These are phyloP conservation scores for Poeciliopsis occidentalis DNA, from an alignment of 2,113 vertebrate species.

Conservation along the genomic window DNA sequence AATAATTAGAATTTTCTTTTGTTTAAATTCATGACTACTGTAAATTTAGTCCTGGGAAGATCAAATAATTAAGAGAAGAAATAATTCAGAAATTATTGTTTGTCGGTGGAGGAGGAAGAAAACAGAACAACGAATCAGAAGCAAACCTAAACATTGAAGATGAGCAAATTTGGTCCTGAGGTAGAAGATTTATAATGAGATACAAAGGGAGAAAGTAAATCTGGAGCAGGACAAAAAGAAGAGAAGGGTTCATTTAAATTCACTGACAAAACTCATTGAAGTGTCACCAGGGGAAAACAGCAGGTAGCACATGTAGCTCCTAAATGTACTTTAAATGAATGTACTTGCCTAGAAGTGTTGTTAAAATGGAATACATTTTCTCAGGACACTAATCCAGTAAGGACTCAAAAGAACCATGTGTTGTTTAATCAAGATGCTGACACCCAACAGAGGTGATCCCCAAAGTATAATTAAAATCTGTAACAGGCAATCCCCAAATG, in stretches of 20 bases:
- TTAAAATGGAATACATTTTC: slow-evolving; percentile 32
- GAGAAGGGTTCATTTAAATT: slow-evolving; percentile 5
- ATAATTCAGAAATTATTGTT: neutral
- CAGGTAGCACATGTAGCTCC: slow-evolving; percentile 2
- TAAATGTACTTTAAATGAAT: slow-evolving; percentile 49
- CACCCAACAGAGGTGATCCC: neutral
- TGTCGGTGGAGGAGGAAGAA: neutral
- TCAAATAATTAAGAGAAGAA: neutral
- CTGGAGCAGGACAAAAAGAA: neutral
- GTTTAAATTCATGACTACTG: no score
- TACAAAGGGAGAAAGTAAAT: neutral
- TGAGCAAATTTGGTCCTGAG: slow-evolving; percentile 7
- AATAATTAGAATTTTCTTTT: no score
- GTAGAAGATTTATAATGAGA: slow-evolving; percentile 1
- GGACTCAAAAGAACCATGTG: neutral
- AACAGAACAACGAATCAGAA: neutral
- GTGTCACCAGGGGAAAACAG: slow-evolving; percentile 29
- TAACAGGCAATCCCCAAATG: neutral
- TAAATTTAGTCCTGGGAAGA: neutral
- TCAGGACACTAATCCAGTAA: neutral
- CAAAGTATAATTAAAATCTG: neutral
- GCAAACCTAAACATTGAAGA: neutral
- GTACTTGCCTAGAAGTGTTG: slow-evolving; percentile 10
- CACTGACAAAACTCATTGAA: slow-evolving; percentile 11
- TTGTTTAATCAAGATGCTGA: slow-evolving; percentile 4